Evolutionary conservation across 2,113 vertebrate species (phyloP), one percentile per base, ranked within the genome.

Genomic region (Struthio camelus): DNA sequence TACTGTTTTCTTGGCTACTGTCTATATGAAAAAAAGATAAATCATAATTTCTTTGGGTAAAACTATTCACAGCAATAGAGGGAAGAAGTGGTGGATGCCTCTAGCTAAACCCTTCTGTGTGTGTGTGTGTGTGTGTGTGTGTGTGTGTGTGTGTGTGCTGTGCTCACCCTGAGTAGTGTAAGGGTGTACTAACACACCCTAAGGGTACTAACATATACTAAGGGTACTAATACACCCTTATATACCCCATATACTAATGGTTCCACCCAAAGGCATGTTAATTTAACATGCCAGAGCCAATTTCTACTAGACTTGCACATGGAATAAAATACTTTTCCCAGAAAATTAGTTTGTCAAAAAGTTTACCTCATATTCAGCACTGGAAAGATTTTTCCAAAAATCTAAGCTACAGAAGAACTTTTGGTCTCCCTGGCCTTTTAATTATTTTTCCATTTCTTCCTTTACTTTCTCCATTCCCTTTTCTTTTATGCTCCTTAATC

Each of bases 1-100:
- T 96, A 97, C 94, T 32, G 34, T 83, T 93, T 34, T 90, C 82
- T 90, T 85, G 56, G 67, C 53, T 94, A 88, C 65, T 46, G 46
- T n/a, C 93, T 72, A 73, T n/a, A 77, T 11, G 28, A 87, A 95
- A 84, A 87, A 89, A 85, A 78, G 34, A 77, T 73, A 66, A 17
- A 81, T 51, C 14, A 1, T 22, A 44, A 53, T 67, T 92, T 78
- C 10, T 92, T 82, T 70, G 36, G 50, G 65, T 71, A 86, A 88
- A 87, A 67, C 25, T 73, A 50, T 58, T 78, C 51, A 58, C 11
- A 81, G 18, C 8, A 65, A 51, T 17, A 87, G 90, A 79, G 8
- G 22, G 67, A 83, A 91, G 62, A 34, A 78, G 61, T 18, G 78
- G 53, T 27, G 20, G 34, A 64, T 59, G 17, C 88, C 13, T 34